These are phyloP conservation scores for Mionectes macconnelli DNA, from an alignment of 2,113 vertebrate genomes.

Conservation along the genomic window DNA sequence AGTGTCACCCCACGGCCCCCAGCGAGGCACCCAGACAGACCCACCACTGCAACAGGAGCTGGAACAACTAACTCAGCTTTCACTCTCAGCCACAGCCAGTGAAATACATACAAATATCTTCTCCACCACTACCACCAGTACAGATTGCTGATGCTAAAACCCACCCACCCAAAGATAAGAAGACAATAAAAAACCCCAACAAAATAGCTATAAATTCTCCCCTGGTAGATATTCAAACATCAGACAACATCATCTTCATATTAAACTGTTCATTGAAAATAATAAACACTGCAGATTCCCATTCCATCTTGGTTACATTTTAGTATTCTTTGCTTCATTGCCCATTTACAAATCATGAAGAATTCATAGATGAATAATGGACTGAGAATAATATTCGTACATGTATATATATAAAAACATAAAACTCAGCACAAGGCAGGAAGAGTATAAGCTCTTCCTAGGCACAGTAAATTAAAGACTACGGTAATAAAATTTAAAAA, in stretches of 20 bases:
- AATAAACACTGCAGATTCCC: neutral
- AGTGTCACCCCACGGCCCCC: rapidly evolving
- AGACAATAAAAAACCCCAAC: neutral
- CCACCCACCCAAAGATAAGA: neutral
- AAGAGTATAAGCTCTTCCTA: neutral
- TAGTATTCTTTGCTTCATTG: neutral
- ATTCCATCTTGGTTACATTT: neutral
- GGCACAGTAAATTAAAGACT: neutral
- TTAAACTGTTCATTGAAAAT: neutral
- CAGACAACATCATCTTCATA: neutral
- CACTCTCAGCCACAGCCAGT: neutral
- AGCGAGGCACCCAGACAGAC: rapidly evolving
- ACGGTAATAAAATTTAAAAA: neutral
- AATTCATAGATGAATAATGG: conserved; percentile 21
- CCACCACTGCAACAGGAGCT: no score
- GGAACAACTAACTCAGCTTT: neutral
- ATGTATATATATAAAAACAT: neutral
- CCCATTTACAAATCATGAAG: conserved; percentile 19
- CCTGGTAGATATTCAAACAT: neutral
- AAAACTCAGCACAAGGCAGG: neutral
- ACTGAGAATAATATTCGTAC: neutral
- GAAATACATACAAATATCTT: rapidly evolving
- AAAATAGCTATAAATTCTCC: neutral
- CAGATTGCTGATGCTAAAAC: neutral
- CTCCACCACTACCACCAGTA: neutral